Evolutionary conservation across 2,888 invertebrate species (phyloP).

Genomic region (Rhimphoctona megacephalus): DNA sequence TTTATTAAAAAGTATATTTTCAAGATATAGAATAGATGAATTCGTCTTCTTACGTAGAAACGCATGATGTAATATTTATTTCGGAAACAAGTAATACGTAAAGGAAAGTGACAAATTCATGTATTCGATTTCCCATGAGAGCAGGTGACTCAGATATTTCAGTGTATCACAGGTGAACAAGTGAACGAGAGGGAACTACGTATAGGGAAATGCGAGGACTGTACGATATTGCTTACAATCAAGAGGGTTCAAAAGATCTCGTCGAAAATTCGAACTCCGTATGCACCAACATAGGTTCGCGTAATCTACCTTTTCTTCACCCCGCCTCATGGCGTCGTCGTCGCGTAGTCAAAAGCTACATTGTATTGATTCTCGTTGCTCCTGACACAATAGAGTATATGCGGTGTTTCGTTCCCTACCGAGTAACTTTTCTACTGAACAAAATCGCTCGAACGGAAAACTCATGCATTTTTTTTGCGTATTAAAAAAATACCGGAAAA

Average conservation of each 20-base stretch:
- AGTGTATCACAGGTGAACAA: neutral
- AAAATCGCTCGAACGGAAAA: neutral
- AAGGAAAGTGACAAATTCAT: neutral
- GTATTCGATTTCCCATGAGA: constrained; percentile 8
- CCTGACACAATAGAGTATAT: constrained; percentile 10
- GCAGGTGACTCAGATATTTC: neutral
- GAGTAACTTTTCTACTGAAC: constrained; percentile 12
- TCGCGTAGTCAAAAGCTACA: constrained; percentile 49
- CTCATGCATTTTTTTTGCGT: neutral
- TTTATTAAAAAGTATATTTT: neutral
- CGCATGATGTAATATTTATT: neutral
- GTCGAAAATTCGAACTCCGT: constrained; percentile 21
- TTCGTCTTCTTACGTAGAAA: neutral
- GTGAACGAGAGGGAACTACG: neutral
- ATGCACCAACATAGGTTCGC: neutral
- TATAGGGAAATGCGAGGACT: constrained; percentile 23
- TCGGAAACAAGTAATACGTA: neutral
- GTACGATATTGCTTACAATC: constrained; percentile 50
- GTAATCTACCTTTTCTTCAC: neutral
- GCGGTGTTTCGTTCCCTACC: neutral
- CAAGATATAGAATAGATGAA: neutral
- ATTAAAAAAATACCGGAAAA: neutral
- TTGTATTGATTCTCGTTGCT: constrained; percentile 60
- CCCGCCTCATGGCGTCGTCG: constrained; percentile 22
- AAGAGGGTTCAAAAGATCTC: constrained; percentile 46